Conservation (phyloP, 2,113 vertebrate genomes). For the Oriolus oriolus region DNA sequence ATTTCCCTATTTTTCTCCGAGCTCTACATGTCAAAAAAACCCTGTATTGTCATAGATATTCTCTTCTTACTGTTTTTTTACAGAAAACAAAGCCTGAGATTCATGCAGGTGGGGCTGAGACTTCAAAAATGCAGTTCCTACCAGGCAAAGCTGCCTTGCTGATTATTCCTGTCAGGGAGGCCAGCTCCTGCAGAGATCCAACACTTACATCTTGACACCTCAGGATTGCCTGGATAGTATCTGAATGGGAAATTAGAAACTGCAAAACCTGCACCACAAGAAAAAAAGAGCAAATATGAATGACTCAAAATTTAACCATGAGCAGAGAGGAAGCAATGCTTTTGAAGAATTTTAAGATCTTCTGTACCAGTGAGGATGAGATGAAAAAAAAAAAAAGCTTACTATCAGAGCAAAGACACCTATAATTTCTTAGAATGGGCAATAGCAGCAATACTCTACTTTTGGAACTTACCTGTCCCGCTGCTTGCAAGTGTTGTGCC, state of each 20-base stretch:
- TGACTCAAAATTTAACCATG: neutral
- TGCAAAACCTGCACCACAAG: conserved; percentile 81
- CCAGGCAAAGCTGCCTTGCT: conserved; percentile 96
- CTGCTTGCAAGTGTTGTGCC: conserved; percentile 91
- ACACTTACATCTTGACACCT: conserved; percentile 87
- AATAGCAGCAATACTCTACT: neutral
- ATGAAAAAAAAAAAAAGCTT: neutral
- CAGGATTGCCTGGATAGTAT: conserved; percentile 90
- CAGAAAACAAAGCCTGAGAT: neutral
- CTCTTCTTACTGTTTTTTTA: neutral
- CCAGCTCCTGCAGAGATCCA: conserved; percentile 89
- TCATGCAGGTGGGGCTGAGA: neutral
- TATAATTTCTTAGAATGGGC: neutral
- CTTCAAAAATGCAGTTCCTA: conserved; percentile 37
- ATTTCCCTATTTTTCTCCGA: neutral
- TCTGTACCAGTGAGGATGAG: neutral
- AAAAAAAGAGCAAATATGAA: neutral
- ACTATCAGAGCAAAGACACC: neutral
- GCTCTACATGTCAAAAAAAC: neutral
- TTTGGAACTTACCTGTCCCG: conserved; percentile 80
- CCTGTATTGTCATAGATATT: neutral
- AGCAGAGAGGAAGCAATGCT: neutral
- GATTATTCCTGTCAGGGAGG: conserved; percentile 91
- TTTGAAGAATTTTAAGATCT: neutral
- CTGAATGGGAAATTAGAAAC: conserved; percentile 92